phyloP scores from a whole-genome alignment of 2,113 vertebrate species.

The Atherinomorus stipes region DNA sequence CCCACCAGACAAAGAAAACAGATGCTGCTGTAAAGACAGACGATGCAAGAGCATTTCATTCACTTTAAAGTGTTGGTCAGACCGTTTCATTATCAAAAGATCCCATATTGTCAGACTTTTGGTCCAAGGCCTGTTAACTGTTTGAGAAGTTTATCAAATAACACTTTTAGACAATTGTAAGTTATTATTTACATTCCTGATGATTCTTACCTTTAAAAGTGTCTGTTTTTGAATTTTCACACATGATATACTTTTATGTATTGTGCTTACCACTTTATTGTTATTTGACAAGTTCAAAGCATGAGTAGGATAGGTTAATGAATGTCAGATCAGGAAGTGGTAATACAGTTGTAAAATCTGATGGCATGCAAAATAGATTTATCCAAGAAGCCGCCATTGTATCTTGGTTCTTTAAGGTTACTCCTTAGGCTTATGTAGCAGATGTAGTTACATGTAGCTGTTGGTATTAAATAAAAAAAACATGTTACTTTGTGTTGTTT shows the following conservation, averaged over 20 bases:
- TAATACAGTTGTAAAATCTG: slow-evolving; percentile 4
- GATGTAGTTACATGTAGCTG: slow-evolving; percentile 1
- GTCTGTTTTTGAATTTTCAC: not conserved
- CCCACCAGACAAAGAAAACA: slow-evolving; percentile 38
- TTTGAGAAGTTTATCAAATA: not conserved
- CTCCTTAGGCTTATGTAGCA: not conserved
- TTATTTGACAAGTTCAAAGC: not conserved
- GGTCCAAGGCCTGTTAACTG: not conserved
- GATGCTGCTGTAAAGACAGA: slow-evolving; percentile 39
- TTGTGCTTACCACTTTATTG: not conserved
- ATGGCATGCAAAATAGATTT: not conserved
- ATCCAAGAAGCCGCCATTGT: not conserved
- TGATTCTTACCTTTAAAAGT: not conserved
- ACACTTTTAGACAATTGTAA: not conserved
- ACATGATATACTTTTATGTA: not conserved
- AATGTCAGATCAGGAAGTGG: slow-evolving; percentile 42
- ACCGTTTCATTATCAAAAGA: slow-evolving; percentile 44
- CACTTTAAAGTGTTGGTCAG: slow-evolving; percentile 45
- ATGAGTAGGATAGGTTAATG: slow-evolving; percentile 48
- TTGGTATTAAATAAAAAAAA: not conserved
- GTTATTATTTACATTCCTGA: not conserved
- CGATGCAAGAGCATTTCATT: slow-evolving; percentile 37
- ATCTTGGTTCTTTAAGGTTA: not conserved
- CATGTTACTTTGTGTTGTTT: slow-evolving; percentile 7
- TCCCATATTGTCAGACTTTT: slow-evolving; percentile 39